phyloP scores from a whole-genome alignment of 2,888 invertebrate genomes.

The Mamestra brassicae region DNA sequence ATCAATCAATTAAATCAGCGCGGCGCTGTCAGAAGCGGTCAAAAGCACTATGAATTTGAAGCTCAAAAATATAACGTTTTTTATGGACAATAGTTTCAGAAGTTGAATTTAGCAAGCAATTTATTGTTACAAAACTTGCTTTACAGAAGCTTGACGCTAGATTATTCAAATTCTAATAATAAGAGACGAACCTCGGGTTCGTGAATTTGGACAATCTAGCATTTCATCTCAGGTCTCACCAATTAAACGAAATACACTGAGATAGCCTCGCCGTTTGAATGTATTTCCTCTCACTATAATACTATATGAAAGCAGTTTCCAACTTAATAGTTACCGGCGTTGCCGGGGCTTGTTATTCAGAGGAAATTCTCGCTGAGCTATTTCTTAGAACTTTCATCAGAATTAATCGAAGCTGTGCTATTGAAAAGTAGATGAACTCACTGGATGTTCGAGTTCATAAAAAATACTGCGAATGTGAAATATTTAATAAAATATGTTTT shows the following conservation, averaged over 20 bases:
- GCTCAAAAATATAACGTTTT: too few species aligned
- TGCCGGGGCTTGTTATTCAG: background rate
- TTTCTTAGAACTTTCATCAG: constrained; percentile 23
- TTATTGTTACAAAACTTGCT: background rate
- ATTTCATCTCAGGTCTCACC: background rate
- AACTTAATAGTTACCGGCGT: background rate
- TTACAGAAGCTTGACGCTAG: background rate
- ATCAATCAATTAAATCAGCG: background rate
- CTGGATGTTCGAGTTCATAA: constrained; percentile 4
- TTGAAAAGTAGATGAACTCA: background rate
- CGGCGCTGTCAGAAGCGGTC: background rate
- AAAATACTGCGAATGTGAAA: constrained; percentile 17
- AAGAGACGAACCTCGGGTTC: background rate
- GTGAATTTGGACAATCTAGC: too few species aligned
- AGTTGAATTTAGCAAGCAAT: background rate
- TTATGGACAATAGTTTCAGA: background rate
- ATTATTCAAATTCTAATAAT: constrained; percentile 4
- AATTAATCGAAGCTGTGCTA: constrained; percentile 15
- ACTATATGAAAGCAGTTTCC: constrained; percentile 12
- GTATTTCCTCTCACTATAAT: background rate
- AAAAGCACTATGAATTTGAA: too few species aligned
- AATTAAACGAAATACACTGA: background rate
- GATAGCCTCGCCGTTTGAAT: background rate
- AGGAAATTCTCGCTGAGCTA: constrained; percentile 7
- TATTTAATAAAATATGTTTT: background rate